Base-by-base conservation (phyloP, 2,113 vertebrate species). In the Ciconia maguari region DNA sequence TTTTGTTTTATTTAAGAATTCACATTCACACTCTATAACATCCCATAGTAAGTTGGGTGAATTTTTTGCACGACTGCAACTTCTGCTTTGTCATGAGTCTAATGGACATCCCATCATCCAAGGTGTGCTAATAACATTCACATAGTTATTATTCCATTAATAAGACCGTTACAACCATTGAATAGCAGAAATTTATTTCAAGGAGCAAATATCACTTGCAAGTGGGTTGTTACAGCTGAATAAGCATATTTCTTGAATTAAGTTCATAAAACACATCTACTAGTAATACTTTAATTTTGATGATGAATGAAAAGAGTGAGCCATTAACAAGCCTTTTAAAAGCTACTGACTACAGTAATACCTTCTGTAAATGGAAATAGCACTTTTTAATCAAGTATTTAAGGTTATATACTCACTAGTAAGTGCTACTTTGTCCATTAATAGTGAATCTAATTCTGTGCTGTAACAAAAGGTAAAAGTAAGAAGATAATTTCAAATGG, bases 141-240 rank as follows among this genome's bases (percentile, higher is more conserved):
- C 83, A 10, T 97, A 93, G 93, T 98, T 98, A 97, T 98, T 98
- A 98, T 98, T 98, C 98, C 98, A 98, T 98, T 98, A 98, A 97
- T 90, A 96, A 94, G 96, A 90, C 94, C 10, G 21, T 98, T 98
- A 98, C 79, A 98, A 95, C 83, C 89, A 66, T 11, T 76, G 96
- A 98, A 96, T 96, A 95, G 86, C 92, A 95, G 70, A 92, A 94
- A 88, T 95, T 93, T 97, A 91, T 96, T 97, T 97, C 96, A 96
- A 97, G 94, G 85, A 97, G 97, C 42, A 66, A 91, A 86, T 89
- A 96, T 81, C 78, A 64, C 83, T 97, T 93, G 58, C 97, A 97
- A 97, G 95, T 94, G 94, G 87, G 70, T 93, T 95, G 58, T 97
- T 98, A 95, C 70, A 97, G 98, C 97, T 98, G 98, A 98, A 96